Evolutionary conservation across 2,113 vertebrate genomes (phyloP).

Genomic region (Malurus melanocephalus): DNA sequence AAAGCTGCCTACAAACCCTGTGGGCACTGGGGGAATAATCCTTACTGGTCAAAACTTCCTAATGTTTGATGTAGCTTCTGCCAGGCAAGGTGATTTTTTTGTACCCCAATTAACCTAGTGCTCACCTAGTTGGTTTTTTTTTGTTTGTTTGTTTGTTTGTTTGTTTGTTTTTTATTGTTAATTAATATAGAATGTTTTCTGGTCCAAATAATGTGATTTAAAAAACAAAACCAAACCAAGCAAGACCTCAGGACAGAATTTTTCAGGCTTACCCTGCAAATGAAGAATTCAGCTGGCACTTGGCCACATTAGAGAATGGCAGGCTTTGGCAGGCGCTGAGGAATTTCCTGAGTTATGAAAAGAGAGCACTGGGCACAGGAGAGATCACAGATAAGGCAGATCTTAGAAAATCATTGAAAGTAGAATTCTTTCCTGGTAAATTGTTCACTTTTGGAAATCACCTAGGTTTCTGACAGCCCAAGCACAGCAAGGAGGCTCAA

Average conservation of each 20-base stretch:
- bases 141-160: not conserved
- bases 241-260: not conserved
- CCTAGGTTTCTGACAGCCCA: not conserved
- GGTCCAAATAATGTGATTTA: not conserved
- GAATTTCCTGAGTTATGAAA: constrained; percentile 56
- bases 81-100: not conserved
- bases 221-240: not conserved
- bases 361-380: not conserved
- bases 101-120: not conserved
- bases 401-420: constrained; percentile 7
- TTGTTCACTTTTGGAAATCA: not conserved
- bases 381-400: not conserved
- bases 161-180: not conserved
- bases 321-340: not conserved
- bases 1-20: constrained; percentile 50
- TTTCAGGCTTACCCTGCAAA: not conserved
- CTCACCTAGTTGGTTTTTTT: not conserved
- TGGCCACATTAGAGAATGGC: not conserved
- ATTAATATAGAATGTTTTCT: not conserved
- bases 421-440: constrained; percentile 21
- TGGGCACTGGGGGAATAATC: not conserved
- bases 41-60: constrained; percentile 19
- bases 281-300: constrained; percentile 1
- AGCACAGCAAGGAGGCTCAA: not conserved
- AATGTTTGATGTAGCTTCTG: not conserved